Evolutionary conservation across 2,113 vertebrate genomes (phyloP).

Genomic region (Ceyx melanurus): DNA sequence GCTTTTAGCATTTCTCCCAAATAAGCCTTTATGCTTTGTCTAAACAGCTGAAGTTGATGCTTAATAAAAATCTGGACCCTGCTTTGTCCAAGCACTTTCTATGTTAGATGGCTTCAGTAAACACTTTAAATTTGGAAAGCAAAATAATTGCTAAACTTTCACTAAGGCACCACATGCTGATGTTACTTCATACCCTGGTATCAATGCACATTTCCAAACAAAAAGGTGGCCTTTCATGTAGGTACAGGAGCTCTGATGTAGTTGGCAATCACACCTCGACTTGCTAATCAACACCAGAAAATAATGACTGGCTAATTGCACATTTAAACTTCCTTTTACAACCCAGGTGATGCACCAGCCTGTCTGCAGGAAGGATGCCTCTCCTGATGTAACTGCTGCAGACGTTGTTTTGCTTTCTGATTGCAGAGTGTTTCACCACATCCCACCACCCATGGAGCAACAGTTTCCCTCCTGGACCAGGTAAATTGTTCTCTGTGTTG

Average conservation of each 20-base stretch:
- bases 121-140: conserved; percentile 1
- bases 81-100: conserved; percentile 9
- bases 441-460: neutral
- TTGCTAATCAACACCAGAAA: conserved; percentile 38
- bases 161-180: neutral
- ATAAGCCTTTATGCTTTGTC: conserved; percentile 19
- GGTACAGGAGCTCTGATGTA: neutral
- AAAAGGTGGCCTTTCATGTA: neutral
- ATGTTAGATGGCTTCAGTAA: neutral
- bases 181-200: neutral
- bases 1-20: conserved; percentile 33
- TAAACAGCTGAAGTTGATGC: conserved; percentile 21
- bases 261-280: conserved; percentile 23
- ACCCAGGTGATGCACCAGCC: neutral
- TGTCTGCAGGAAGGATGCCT: neutral
- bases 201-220: neutral
- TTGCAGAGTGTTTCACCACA: neutral
- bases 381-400: neutral
- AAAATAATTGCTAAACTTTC: conserved; percentile 21
- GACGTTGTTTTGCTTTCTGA: neutral
- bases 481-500: neutral
- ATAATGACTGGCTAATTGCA: conserved; percentile 34
- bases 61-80: neutral
- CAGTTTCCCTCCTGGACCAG: neutral
- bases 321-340: neutral